These are phyloP conservation scores for Falco novaeseelandiae DNA, from an alignment of 2,797 vertebrate genomes.

Conservation along the genomic window DNA sequence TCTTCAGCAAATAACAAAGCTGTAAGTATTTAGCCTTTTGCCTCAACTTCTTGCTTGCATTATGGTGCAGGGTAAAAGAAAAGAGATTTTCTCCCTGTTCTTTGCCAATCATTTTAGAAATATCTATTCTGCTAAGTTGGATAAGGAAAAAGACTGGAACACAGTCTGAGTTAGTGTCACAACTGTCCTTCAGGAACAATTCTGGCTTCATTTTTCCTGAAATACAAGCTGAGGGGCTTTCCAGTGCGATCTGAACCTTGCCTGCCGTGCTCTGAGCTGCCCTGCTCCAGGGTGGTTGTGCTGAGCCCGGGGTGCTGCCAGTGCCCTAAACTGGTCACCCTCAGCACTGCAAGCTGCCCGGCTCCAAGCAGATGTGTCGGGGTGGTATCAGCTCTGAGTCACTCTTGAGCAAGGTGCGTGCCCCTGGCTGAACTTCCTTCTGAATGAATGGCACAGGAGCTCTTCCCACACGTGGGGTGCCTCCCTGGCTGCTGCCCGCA, in stretches of 20 bases:
- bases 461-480: neutral
- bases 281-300: neutral
- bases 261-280: neutral
- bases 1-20: neutral
- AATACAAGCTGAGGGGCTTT: accelerated
- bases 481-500: neutral
- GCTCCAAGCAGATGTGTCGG: accelerated
- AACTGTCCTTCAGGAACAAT: neutral
- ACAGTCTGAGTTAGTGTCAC: neutral
- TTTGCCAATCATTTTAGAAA: neutral
- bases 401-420: neutral
- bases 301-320: neutral
- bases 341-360: accelerated
- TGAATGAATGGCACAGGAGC: neutral
- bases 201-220: neutral
- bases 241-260: neutral
- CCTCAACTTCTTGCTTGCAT: neutral
- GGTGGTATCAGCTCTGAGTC: neutral
- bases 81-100: neutral
- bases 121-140: neutral
- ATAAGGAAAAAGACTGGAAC: neutral
- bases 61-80: neutral
- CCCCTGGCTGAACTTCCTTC: neutral
- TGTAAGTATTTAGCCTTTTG: neutral
- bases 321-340: too few species aligned